phyloP scores from a whole-genome alignment of 2,797 vertebrate genomes.

The Thripadectes ignobilis region DNA sequence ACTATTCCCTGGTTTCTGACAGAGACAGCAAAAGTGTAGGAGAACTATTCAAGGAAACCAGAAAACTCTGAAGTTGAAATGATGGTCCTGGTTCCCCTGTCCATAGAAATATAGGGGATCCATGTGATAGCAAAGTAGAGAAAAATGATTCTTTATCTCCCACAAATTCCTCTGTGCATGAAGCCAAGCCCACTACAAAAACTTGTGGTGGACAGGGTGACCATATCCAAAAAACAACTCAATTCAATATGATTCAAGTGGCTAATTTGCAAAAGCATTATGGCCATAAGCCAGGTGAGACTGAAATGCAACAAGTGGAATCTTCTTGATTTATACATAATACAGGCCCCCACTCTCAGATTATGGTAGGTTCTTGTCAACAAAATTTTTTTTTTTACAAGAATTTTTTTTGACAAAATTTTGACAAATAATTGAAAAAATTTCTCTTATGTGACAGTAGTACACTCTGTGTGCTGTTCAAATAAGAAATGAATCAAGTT shows the following conservation, averaged over 20 bases:
- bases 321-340: not conserved
- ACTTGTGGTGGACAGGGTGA: not conserved
- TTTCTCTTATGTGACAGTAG: not conserved
- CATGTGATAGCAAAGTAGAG: not conserved
- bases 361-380: not conserved
- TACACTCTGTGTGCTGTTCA: not conserved
- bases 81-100: not conserved
- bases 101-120: not conserved
- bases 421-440: not conserved
- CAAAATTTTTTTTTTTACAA: not conserved
- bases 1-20: not conserved
- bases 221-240: not conserved
- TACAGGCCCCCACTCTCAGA: not conserved
- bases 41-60: not conserved
- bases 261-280: not conserved
- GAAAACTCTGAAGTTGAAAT: not conserved
- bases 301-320: not conserved
- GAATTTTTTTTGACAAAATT: no score
- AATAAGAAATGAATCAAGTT: not conserved
- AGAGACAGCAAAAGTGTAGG: not conserved
- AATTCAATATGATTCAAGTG: not conserved
- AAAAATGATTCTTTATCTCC: not conserved
- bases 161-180: not conserved
- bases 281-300: not conserved
- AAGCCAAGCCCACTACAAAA: not conserved